Evolutionary conservation across 2,797 vertebrate genomes (phyloP).

Genomic region (Cichlasoma orientale): DNA sequence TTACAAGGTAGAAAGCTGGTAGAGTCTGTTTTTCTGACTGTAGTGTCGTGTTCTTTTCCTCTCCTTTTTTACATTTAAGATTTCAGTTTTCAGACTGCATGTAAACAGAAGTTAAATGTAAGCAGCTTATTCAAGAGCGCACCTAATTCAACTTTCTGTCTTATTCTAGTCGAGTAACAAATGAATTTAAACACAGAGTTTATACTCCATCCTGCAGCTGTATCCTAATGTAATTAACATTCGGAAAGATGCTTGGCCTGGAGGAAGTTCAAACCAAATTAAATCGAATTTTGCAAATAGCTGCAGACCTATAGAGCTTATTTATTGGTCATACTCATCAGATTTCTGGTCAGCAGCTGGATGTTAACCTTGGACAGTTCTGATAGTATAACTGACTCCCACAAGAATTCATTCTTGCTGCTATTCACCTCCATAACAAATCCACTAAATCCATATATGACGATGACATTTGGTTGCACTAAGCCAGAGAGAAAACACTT

Average conservation of each 20-base stretch:
- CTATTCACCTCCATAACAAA: background rate
- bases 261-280: background rate
- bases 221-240: background rate
- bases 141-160: background rate
- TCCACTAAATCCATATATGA: background rate
- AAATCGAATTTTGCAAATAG: too few relatives aligned
- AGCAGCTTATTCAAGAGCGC: background rate
- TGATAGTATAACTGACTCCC: background rate
- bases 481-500: background rate
- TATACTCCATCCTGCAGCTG: background rate
- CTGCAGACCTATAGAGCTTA: too few relatives aligned
- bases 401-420: background rate
- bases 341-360: background rate
- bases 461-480: slow-evolving; percentile 6
- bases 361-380: background rate
- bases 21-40: background rate
- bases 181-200: background rate
- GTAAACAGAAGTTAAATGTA: background rate
- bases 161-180: background rate
- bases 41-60: background rate
- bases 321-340: background rate
- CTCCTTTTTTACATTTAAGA: background rate
- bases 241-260: background rate
- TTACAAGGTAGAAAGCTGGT: slow-evolving; percentile 6
- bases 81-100: background rate